Evolutionary conservation across 2,888 invertebrate genomes (phyloP).

Genomic region (Trichogramma dendrolimi): DNA sequence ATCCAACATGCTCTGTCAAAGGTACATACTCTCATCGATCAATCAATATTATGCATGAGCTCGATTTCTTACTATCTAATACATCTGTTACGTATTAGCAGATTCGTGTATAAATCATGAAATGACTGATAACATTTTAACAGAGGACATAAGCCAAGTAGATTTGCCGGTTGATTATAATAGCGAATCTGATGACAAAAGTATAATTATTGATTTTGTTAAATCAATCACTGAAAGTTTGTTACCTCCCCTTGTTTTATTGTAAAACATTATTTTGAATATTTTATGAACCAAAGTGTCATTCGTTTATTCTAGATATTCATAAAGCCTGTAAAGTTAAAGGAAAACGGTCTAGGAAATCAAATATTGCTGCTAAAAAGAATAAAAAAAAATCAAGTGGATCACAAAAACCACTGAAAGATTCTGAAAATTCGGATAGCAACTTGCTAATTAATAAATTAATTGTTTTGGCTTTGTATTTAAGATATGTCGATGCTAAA

Average conservation of each 20-base stretch:
- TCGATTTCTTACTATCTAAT: no score
- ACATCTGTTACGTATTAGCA: background rate
- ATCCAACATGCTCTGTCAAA: slow-evolving; percentile 50
- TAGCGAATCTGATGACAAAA: slow-evolving; percentile 27
- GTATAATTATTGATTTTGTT: slow-evolving; percentile 21
- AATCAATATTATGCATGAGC: no score
- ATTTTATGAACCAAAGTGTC: background rate
- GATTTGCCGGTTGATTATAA: slow-evolving; percentile 20
- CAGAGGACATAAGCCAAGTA: slow-evolving; percentile 10
- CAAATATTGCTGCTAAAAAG: slow-evolving; percentile 21
- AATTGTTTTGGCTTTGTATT: slow-evolving; percentile 40
- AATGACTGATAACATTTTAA: slow-evolving; percentile 3
- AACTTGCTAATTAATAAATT: slow-evolving; percentile 32
- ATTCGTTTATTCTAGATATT: background rate
- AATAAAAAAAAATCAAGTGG: slow-evolving; percentile 15
- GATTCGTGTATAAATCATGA: slow-evolving; percentile 13
- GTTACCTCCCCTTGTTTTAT: slow-evolving; percentile 3
- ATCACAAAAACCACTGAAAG: background rate
- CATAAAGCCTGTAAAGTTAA: slow-evolving; percentile 13
- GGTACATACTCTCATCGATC: slow-evolving; percentile 35
- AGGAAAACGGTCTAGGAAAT: slow-evolving; percentile 17
- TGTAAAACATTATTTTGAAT: background rate
- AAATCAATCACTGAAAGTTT: slow-evolving; percentile 18
- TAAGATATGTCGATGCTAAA: slow-evolving; percentile 38
- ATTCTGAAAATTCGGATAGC: slow-evolving; percentile 9